Conservation (phyloP, 2,113 vertebrate genomes). For the Tursiops truncatus region DNA sequence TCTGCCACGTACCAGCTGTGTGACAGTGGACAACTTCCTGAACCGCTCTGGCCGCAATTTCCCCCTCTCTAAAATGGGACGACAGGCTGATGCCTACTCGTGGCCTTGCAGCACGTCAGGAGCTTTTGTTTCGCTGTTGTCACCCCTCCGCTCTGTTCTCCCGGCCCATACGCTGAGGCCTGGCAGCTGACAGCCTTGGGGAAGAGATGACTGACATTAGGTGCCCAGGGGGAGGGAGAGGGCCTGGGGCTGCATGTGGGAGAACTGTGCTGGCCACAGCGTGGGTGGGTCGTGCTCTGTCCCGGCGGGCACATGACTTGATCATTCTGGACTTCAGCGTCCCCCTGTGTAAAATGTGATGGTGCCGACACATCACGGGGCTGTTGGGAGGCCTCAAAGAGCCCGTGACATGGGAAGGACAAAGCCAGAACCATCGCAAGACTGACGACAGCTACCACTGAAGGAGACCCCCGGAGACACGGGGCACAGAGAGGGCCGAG, state of each 20-base stretch:
- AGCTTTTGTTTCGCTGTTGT: too few species aligned
- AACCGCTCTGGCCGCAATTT: not conserved
- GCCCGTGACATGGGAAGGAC: not conserved
- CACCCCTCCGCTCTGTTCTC: not conserved
- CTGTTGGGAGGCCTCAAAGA: not conserved
- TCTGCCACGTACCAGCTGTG: not conserved
- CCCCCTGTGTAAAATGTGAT: not conserved
- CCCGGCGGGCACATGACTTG: fast-evolving
- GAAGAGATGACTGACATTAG: not conserved
- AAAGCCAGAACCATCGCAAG: not conserved
- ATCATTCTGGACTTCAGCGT: not conserved
- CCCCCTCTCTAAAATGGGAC: not conserved
- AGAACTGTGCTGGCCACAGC: not conserved
- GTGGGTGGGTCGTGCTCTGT: fast-evolving
- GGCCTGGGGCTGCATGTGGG: not conserved
- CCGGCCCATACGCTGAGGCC: not conserved
- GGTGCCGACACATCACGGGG: too few species aligned
- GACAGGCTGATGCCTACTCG: fast-evolving
- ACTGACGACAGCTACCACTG: not conserved
- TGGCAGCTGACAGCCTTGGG: not conserved
- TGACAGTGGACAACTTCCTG: not conserved
- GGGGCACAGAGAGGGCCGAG: fast-evolving
- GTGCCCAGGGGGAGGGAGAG: not conserved
- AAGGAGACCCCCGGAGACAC: too few species aligned
- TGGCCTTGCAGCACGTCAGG: not conserved